These are phyloP conservation scores for Drosophila neonasuta DNA, from an alignment of 2,888 invertebrate genomes.

Conservation along the genomic window DNA sequence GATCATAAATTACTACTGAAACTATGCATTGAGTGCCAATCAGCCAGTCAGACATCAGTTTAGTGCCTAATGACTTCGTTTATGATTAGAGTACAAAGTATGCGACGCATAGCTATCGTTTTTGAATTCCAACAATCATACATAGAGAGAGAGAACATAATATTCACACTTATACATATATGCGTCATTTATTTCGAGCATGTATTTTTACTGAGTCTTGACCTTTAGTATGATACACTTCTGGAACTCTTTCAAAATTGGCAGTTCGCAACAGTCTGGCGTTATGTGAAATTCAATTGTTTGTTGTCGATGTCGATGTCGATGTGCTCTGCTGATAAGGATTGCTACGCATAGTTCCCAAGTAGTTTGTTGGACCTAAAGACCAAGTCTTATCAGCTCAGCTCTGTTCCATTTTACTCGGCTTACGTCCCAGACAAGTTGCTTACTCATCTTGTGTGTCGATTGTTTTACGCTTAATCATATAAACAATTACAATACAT, in stretches of 20 bases:
- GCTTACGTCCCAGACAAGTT: slow-evolving; percentile 8
- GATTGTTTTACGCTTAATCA: slow-evolving; percentile 9
- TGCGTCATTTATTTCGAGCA: slow-evolving; percentile 31
- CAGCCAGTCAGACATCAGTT: not conserved
- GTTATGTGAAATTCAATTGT: slow-evolving; percentile 13
- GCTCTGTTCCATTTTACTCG: slow-evolving; percentile 4
- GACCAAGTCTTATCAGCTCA: slow-evolving; percentile 21
- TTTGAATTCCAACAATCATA: not conserved
- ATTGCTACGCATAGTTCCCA: slow-evolving; percentile 4
- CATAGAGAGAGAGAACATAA: not conserved
- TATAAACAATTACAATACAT: slow-evolving; percentile 5
- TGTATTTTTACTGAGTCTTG: slow-evolving; percentile 19
- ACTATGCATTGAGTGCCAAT: not conserved
- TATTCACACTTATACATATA: slow-evolving; percentile 1
- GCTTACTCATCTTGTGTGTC: slow-evolving; percentile 31
- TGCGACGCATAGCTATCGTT: not conserved
- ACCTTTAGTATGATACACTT: slow-evolving; percentile 49
- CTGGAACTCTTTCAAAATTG: slow-evolving; percentile 2
- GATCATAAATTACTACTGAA: too few relatives aligned
- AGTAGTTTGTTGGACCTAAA: slow-evolving; percentile 6
- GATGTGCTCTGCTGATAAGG: slow-evolving; percentile 20
- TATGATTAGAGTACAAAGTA: slow-evolving; percentile 26
- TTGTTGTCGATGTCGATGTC: slow-evolving; percentile 17
- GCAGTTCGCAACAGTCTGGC: slow-evolving; percentile 24
- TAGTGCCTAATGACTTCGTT: not conserved